Percentiles rank a stretch among this genome's conserved stretches.
Conservation (phyloP, 1,140 invertebrate genomes). For the Patella vulgata region DNA sequence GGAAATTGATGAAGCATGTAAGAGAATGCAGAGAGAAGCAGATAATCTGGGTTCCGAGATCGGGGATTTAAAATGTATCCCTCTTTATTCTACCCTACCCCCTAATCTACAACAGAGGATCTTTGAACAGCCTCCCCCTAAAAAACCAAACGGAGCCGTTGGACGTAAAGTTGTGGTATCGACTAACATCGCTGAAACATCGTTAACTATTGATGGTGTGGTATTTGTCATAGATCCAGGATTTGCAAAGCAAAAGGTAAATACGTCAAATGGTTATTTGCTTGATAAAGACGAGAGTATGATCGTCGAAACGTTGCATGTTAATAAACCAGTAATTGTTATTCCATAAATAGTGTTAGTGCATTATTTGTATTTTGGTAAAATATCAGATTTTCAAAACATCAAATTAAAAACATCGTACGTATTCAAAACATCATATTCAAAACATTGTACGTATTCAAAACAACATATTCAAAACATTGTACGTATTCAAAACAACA, state of each 20-base stretch:
- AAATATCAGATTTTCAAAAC: no score
- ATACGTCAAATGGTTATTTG: background rate
- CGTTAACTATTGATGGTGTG: slow-evolving; percentile 99
- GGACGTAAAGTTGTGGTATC: slow-evolving; percentile 96
- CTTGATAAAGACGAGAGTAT: no score
- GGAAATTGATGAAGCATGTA: slow-evolving; percentile 99
- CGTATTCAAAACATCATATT: no score
- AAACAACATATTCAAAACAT: no score
- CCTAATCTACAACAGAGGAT: slow-evolving; percentile 98
- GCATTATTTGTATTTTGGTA: background rate
- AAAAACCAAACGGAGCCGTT: slow-evolving; percentile 92
- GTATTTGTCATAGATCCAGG: slow-evolving; percentile 99
- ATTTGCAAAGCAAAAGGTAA: slow-evolving; percentile 97
- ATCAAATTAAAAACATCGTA: background rate
- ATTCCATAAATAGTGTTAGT: no score
- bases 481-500: no score
- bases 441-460: no score
- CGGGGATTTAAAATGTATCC: slow-evolving; percentile 98
- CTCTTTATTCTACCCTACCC: slow-evolving; percentile 97
- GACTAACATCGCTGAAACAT: slow-evolving; percentile 99
- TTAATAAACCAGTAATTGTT: no score
- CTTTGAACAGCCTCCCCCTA: slow-evolving; percentile 91
- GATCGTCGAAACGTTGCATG: no score
- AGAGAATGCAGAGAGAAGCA: slow-evolving; percentile 95
- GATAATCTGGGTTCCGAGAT: slow-evolving; percentile 96